Base-by-base conservation (phyloP, 2,888 invertebrate genomes). In the Rhagonycha fulva region DNA sequence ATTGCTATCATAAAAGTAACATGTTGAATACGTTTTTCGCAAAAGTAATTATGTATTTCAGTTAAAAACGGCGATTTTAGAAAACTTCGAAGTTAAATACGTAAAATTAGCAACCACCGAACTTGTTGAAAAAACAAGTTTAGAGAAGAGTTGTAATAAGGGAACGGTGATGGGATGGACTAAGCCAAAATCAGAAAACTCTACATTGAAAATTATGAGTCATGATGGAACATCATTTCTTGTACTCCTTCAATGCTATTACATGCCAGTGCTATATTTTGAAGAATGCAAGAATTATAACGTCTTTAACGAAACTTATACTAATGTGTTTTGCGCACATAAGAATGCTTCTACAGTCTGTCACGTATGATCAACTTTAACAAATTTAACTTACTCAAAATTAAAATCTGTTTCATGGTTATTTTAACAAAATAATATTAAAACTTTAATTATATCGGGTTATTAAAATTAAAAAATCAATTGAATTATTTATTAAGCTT, bases 21-120 rank as follows among this genome's bases (percentile, higher is more conserved):
- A 1, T 9, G 2, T 9, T 0, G n/a, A n/a, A 9, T 0, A n/a
- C 0, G n/a, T 47, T 47, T 9, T n/a, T n/a, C 7, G 2, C n/a
- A 7, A 47, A n/a, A 47, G n/a, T n/a, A 47, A 47, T 47, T 1
- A 4, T 0, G 5, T 0, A 2, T 47, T 47, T 47, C 4, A 47
- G 47, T n/a, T 47, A n/a, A n/a, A n/a, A 47, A 9, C n/a, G 7
- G 7, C n/a, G n/a, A 47, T 47, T n/a, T n/a, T 47, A 0, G 47
- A 47, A n/a, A 47, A 47, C 47, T 47, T 47, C 7, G 2, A n/a
- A 2, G 2, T 47, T n/a, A 47, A 47, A n/a, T 47, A 47, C 47
- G 47, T n/a, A 9, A 7, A n/a, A n/a, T 47, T 47, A 7, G 47
- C 2, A n/a, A 47, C 47, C n/a, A 3, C 0, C 0, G 9, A 7